Base-by-base conservation (phyloP, 1,140 invertebrate genomes). In the Drosophila guanche region DNA sequence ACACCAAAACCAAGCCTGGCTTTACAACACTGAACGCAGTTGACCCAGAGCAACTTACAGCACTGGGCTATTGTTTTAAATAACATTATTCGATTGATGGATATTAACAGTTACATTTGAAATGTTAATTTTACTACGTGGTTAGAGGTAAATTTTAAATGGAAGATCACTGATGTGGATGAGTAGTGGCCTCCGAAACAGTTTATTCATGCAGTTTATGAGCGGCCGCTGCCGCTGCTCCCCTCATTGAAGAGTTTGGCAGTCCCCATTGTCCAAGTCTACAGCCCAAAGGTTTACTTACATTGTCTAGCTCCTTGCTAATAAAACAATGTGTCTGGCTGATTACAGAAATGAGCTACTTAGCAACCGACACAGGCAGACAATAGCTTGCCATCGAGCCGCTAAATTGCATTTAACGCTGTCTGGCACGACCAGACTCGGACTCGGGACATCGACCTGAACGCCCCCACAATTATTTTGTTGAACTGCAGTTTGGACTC, bases 291-390 rank as follows among this genome's bases (percentile, higher is more conserved):
- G 16, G 20, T 55, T 14, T 37, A 29, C 33, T 71, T 48, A 46
- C 41, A 43, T 40, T 65, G 37, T 20, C 27, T 59, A 69, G 59
- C 37, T 37, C 27, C 20, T 52, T 52, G 51, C 56, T 63, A 61
- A 76, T 79, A 43, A 79, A 79, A 76, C 58, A 37, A 4, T 37
- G 22, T 62, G 72, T 78, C 76, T 78, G 57, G 72, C 76, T 76
- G 76, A 78, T 78, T 71, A 74, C 59, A 71, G 51, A 58, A 37
- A 37, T 37, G 33, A 37, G 10, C 33, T 37, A 37, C 33, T 12
- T 37, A 37, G 33, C 33, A 37, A 37, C 33, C 33, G 33, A 10
- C 33, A 50, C 50, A 67, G 45, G 42, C 76, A 67, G 45, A 46
- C 76, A 71, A 78, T 72, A 62, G 57, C 53, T 27, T 2, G 25